These are phyloP conservation scores for Ptychoptera albimana DNA, from an alignment of 2,888 invertebrate species.

Conservation along the genomic window DNA sequence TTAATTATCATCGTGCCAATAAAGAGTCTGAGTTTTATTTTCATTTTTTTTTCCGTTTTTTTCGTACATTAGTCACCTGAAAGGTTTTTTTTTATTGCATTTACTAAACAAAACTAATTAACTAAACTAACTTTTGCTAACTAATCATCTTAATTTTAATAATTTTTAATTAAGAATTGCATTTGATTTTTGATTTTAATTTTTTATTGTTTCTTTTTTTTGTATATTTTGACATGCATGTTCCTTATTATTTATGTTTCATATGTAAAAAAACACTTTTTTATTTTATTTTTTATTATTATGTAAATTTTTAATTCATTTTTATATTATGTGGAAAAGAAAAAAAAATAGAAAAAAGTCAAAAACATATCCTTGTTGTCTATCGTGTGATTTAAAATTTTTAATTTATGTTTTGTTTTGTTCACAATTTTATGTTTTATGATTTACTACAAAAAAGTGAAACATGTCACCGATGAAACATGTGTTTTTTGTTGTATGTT, in stretches of 20 bases:
- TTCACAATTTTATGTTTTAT: not conserved
- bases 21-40: too few relatives aligned
- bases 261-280: slow-evolving; percentile 7
- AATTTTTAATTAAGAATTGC: slow-evolving; percentile 16
- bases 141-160: too few relatives aligned
- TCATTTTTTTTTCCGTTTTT: too few relatives aligned
- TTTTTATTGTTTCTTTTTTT: slow-evolving; percentile 8
- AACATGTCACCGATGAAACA: not conserved
- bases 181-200: slow-evolving; percentile 25
- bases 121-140: too few relatives aligned
- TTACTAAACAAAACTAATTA: too few relatives aligned
- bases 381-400: not conserved
- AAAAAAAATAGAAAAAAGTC: not conserved
- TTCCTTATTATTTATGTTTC: slow-evolving; percentile 12
- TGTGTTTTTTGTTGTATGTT: not conserved
- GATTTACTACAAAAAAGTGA: not conserved
- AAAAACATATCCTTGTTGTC: slow-evolving; percentile 1
- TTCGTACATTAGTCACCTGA: too few relatives aligned
- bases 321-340: too few relatives aligned
- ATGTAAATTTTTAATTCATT: slow-evolving; percentile 1
- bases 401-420: slow-evolving; percentile 5
- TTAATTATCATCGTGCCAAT: too few relatives aligned
- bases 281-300: slow-evolving; percentile 6
- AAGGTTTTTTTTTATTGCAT: too few relatives aligned
- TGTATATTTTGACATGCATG: slow-evolving; percentile 11